Percentiles rank a stretch among this genome's conserved stretches.
Conservation (phyloP, 2,797 vertebrate genomes). For the Naso thynnoides region DNA sequence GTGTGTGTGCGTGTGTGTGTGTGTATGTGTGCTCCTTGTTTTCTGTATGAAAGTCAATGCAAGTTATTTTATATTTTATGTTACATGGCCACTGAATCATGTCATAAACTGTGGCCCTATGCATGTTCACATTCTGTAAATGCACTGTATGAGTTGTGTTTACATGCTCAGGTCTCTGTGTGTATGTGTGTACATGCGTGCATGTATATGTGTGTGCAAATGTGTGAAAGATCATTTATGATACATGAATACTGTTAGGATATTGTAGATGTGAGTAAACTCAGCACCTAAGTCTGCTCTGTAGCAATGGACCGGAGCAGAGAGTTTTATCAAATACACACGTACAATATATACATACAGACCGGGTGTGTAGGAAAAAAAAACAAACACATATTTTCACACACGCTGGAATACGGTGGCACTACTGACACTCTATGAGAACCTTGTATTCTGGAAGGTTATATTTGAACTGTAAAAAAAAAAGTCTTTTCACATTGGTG, state of each 20-base stretch:
- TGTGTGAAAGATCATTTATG: constrained; percentile 50
- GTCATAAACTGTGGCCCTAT: constrained; percentile 61
- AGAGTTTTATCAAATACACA: constrained; percentile 66
- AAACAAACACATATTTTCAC: constrained; percentile 59
- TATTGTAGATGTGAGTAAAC: constrained; percentile 33
- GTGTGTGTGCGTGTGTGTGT: constrained; percentile 38
- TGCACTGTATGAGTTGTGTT: constrained; percentile 60
- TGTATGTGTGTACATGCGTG: constrained; percentile 40
- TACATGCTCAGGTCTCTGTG: constrained; percentile 65
- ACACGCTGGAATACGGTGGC: constrained; percentile 56
- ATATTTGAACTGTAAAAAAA: constrained; percentile 59
- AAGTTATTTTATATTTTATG: constrained; percentile 68
- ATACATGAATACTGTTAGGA: constrained; percentile 56
- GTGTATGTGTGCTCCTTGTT: constrained; percentile 53
- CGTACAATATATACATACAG: constrained; percentile 78
- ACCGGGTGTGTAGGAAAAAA: constrained; percentile 69
- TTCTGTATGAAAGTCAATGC: constrained; percentile 67
- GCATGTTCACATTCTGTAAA: constrained; percentile 67
- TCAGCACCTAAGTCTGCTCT: constrained; percentile 51
- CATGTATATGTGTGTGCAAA: constrained; percentile 31
- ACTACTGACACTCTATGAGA: constrained; percentile 62
- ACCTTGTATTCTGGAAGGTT: constrained; percentile 69
- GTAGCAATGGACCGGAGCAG: constrained; percentile 39
- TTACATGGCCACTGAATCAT: constrained; percentile 69
- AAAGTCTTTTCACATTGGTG: constrained; percentile 55